Evolutionary conservation across 2,888 invertebrate species (phyloP).

Genomic region (Choristoneura rosaceana): DNA sequence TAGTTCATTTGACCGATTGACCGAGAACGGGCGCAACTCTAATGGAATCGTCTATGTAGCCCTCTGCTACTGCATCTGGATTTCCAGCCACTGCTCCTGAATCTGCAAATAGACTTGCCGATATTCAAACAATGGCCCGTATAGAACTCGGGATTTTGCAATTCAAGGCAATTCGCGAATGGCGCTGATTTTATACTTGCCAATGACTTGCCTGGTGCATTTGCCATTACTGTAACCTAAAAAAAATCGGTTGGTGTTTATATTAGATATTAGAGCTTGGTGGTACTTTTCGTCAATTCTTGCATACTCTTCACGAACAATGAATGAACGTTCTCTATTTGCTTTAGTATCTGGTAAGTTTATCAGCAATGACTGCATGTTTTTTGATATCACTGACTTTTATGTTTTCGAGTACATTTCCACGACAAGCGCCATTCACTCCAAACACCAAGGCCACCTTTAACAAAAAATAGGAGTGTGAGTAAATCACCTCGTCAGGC

Average conservation of each 20-base stretch:
- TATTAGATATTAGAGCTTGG: background rate
- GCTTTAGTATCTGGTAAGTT: background rate
- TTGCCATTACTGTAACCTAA: background rate
- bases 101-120: no score
- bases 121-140: no score
- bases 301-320: background rate
- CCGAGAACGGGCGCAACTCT: no score
- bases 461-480: no score
- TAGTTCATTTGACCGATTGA: no score
- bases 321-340: background rate
- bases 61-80: background rate
- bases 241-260: slow-evolving; percentile 16
- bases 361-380: background rate
- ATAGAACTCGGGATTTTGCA: no score
- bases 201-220: slow-evolving; percentile 4
- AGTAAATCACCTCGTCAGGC: no score
- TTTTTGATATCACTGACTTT: background rate
- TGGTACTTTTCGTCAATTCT: slow-evolving; percentile 8
- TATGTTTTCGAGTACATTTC: no score
- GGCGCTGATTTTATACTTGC: slow-evolving; percentile 2
- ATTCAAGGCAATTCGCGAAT: no score
- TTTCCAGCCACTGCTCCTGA: no score
- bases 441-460: no score
- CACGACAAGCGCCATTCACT: no score
- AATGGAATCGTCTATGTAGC: background rate